Evolutionary conservation across 2,797 vertebrate genomes (phyloP).

Genomic region (Lindbergichthys nudifrons): DNA sequence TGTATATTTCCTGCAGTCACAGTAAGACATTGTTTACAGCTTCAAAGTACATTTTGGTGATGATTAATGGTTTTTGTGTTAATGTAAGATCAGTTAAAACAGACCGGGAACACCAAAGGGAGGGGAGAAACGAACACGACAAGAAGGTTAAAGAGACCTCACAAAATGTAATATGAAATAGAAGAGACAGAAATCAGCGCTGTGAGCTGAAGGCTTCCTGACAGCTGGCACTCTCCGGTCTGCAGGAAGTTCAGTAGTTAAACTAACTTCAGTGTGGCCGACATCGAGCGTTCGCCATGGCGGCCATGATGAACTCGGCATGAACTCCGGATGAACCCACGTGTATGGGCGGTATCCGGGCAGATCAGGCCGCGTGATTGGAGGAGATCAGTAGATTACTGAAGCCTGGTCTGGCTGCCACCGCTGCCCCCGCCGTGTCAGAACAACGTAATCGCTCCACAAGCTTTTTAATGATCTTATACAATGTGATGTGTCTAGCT

Average conservation of each 20-base stretch:
- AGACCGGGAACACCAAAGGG: no score
- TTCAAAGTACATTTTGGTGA: no score
- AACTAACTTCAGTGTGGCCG: conserved; percentile 10
- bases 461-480: conserved; percentile 67
- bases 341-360: conserved; percentile 71
- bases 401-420: conserved; percentile 40
- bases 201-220: not conserved
- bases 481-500: conserved; percentile 35
- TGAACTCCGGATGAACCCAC: conserved; percentile 79
- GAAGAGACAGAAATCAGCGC: not conserved
- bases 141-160: not conserved
- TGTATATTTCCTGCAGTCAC: no score
- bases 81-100: no score
- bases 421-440: conserved; percentile 26
- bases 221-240: conserved; percentile 17
- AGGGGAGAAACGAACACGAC: no score
- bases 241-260: not conserved
- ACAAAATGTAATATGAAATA: not conserved
- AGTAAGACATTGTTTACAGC: no score
- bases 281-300: conserved; percentile 19
- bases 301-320: conserved; percentile 78
- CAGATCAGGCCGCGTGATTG: conserved; percentile 59
- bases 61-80: no score
- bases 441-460: conserved; percentile 51
- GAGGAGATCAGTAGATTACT: conserved; percentile 62